Evolutionary conservation across 1,140 invertebrate species (phyloP), one percentile per base, ranked within the genome.

Genomic region (Drosophila mauritiana): DNA sequence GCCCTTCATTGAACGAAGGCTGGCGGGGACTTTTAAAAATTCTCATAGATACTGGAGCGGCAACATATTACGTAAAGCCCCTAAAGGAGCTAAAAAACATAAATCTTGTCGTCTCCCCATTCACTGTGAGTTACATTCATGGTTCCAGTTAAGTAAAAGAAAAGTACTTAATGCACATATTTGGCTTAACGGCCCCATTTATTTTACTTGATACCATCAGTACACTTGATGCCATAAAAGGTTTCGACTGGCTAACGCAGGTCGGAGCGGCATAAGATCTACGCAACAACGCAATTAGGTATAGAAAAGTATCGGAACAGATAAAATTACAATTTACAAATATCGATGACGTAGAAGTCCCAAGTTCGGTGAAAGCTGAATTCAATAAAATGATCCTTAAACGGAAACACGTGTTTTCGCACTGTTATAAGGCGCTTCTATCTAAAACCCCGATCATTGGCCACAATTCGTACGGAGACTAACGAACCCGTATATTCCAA

Each of bases 311-410:
- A 39, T 39, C 36, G 12, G 36, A 37, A 37, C 2, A 37, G 36
- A 10, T 37, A 11, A 37, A 12, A 37, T 12, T 37, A 37, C 36
- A 12, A 39, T n/a, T 39, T 12, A 39, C 31, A 27, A 36, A 5
- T 13, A 53, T 12, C 12, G 12, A 17, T 52, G 31, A 17, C 15
- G 17, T 15, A 13, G 34, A n/a, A 55, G 10, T 40, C 15, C 13
- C 53, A 42, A 42, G 37, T 56, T 25, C n/a, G 15, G 13, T 13
- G 22, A 22, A n/a, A n/a, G 53, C 39, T 55, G n/a, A 15, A 15
- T 42, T 42, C 6, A 8, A 8, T 8, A 39, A 39, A 39, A n/a
- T 39, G n/a, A 42, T 42, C 39, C 37, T n/a, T 39, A 39, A 42
- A 7, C 15, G n/a, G 13, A 22, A 17, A 45, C 7, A 42, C 43